These are phyloP conservation scores for Cosmia trapezina DNA, from an alignment of 2,888 invertebrate species.

Conservation along the genomic window DNA sequence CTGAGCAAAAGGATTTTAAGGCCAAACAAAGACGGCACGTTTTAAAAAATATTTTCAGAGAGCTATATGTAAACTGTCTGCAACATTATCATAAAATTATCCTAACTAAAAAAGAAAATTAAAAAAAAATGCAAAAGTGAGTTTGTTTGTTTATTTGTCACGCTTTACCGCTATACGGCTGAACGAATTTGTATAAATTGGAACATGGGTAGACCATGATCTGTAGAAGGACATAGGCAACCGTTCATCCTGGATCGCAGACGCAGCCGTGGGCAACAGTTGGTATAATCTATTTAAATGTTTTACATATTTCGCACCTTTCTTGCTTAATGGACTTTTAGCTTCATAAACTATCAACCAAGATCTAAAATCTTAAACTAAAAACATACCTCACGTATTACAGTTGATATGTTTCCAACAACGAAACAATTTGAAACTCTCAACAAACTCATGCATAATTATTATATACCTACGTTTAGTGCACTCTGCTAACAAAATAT, in stretches of 20 bases:
- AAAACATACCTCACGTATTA: slow-evolving; percentile 19
- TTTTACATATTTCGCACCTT: background rate
- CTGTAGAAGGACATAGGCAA: no score
- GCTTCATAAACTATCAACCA: background rate
- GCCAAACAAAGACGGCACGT: background rate
- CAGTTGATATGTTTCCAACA: slow-evolving; percentile 50
- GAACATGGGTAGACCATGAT: no score
- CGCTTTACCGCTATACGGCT: no score
- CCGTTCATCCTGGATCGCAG: no score
- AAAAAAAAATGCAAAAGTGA: no score
- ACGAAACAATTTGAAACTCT: slow-evolving; percentile 59
- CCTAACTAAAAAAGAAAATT: no score
- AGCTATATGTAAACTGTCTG: no score
- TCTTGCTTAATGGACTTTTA: background rate
- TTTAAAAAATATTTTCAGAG: no score
- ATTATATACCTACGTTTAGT: slow-evolving; percentile 55
- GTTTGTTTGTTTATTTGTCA: no score
- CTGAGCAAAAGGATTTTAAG: background rate
- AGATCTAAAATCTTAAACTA: slow-evolving; percentile 17
- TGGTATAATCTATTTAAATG: no score
- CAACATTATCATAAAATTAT: background rate
- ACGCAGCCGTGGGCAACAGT: no score
- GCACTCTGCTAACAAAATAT: slow-evolving; percentile 51
- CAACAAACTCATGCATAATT: slow-evolving; percentile 57
- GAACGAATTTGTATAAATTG: no score